These are phyloP conservation scores for Palaemon carinicauda DNA, from an alignment of 1,140 invertebrate species.

Conservation along the genomic window DNA sequence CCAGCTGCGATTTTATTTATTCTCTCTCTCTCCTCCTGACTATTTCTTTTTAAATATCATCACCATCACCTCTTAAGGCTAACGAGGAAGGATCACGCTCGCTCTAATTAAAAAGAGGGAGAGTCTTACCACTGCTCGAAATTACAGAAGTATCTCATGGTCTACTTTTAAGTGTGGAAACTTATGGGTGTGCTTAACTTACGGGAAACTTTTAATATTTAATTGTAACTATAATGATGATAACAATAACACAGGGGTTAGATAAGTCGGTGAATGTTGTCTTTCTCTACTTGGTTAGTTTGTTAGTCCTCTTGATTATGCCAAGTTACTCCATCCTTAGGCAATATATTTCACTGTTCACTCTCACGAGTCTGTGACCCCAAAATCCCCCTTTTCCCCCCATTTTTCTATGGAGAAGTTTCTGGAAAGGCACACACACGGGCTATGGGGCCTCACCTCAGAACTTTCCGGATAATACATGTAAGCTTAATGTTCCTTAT, in stretches of 20 bases:
- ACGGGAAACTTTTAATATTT: conserved; percentile 41
- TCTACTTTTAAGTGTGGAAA: conserved; percentile 56
- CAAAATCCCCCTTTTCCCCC: background rate
- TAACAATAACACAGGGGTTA: conserved; percentile 56
- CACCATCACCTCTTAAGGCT: background rate
- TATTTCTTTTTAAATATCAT: background rate
- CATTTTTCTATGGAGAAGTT: conserved; percentile 11
- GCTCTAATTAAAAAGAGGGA: background rate
- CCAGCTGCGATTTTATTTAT: too few relatives aligned
- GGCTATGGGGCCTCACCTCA: too few relatives aligned
- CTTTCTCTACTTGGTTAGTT: background rate
- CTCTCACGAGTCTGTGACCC: background rate
- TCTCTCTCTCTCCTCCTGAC: too few relatives aligned
- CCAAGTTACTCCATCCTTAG: conserved; percentile 53
- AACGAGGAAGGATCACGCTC: background rate
- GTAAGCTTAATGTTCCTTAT: too few relatives aligned
- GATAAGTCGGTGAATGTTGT: conserved; percentile 53
- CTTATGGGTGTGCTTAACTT: conserved; percentile 54
- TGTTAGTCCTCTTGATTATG: conserved; percentile 22
- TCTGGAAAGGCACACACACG: conserved; percentile 3
- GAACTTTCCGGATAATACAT: too few relatives aligned
- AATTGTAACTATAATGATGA: conserved; percentile 19
- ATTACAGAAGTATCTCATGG: conserved; percentile 49
- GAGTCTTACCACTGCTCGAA: conserved; percentile 7
- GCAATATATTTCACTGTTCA: conserved; percentile 45